Percentiles rank a stretch among this genome's conserved stretches.
These are phyloP conservation scores for Plutomurus gul DNA, from an alignment of 1,140 invertebrate species.

Conservation along the genomic window DNA sequence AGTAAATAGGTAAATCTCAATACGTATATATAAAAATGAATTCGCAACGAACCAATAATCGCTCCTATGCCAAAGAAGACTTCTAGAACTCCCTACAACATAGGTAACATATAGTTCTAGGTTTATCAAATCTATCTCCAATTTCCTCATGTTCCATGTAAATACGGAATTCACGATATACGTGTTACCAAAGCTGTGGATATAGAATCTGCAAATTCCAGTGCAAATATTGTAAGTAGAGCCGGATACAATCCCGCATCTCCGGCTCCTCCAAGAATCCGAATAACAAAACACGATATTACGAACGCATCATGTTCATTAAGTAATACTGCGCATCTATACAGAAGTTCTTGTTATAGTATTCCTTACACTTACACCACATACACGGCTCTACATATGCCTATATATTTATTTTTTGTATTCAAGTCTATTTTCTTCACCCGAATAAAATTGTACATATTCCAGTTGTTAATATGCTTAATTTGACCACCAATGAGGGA, in stretches of 20 bases:
- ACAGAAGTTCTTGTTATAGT: too few species aligned
- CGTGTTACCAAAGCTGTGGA: constrained; percentile 83
- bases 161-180: background rate
- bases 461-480: constrained; percentile 82
- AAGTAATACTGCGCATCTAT: constrained; percentile 76
- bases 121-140: background rate
- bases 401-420: constrained; percentile 13
- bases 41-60: constrained; percentile 74
- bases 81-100: constrained; percentile 74
- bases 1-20: background rate
- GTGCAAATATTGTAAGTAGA: constrained; percentile 90
- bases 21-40: background rate
- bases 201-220: constrained; percentile 87
- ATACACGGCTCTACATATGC: too few species aligned
- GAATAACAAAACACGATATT: constrained; percentile 78
- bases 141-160: background rate
- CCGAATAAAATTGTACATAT: constrained; percentile 84
- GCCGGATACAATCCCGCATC: constrained; percentile 90
- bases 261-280: constrained; percentile 88
- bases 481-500: constrained; percentile 81
- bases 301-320: constrained; percentile 83
- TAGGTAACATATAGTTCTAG: background rate
- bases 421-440: constrained; percentile 58
- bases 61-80: constrained; percentile 88
- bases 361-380: too few species aligned